These are phyloP conservation scores for Erebia epiphron DNA, from an alignment of 2,888 invertebrate genomes.

Conservation along the genomic window DNA sequence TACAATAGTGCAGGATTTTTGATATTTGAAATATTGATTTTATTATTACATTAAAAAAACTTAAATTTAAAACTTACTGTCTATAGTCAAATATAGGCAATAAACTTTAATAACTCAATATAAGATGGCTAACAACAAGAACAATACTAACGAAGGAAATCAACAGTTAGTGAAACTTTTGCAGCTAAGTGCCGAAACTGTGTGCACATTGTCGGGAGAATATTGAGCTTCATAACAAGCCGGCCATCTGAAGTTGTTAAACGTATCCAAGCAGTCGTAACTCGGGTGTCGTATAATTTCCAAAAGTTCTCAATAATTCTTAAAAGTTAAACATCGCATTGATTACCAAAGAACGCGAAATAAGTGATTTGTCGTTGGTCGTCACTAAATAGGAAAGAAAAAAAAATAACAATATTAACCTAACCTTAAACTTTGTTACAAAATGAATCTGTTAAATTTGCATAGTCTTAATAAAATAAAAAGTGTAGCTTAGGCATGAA, in stretches of 20 bases:
- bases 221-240: constrained; percentile 71
- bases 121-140: constrained; percentile 50
- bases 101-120: constrained; percentile 27
- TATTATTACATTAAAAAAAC: too few species aligned
- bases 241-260: constrained; percentile 74
- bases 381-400: too few species aligned
- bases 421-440: too few species aligned
- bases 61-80: too few species aligned
- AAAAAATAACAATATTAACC: too few species aligned
- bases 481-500: too few species aligned
- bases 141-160: constrained; percentile 66
- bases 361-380: too few species aligned
- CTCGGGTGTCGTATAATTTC: constrained; percentile 52
- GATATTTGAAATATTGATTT: too few species aligned
- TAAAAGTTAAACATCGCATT: not conserved
- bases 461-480: too few species aligned
- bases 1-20: too few species aligned
- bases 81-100: not conserved
- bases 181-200: constrained; percentile 73
- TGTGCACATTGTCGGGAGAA: constrained; percentile 69
- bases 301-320: constrained; percentile 48
- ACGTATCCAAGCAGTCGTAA: constrained; percentile 53
- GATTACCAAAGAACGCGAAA: not conserved
- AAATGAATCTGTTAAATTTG: too few species aligned
- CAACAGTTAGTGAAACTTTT: constrained; percentile 72